Evolutionary conservation across 2,888 invertebrate species (phyloP).

Genomic region (Malthinus seriepunctatus): DNA sequence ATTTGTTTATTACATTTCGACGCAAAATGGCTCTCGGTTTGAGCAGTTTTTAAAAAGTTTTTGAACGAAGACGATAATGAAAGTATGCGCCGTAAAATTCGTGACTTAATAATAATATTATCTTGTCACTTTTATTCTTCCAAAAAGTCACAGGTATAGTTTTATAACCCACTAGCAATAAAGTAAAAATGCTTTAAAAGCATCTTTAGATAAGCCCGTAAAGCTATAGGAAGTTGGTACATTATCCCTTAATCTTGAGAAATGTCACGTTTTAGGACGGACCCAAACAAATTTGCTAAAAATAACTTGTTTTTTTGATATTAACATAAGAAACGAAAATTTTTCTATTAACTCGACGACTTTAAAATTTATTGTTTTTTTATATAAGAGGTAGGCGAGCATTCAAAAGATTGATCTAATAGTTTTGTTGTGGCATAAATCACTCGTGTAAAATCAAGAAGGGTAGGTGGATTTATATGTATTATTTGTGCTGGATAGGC

Average conservation of each 20-base stretch:
- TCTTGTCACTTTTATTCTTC: too few species aligned
- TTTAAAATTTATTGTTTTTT: neutral
- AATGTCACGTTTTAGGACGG: slow-evolving; percentile 11
- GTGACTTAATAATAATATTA: too few species aligned
- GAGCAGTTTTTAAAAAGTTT: too few species aligned
- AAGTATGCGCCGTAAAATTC: neutral
- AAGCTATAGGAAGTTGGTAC: slow-evolving; percentile 11
- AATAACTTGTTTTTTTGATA: slow-evolving; percentile 1
- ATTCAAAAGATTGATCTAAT: neutral
- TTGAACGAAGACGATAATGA: too few species aligned
- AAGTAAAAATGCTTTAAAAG: slow-evolving; percentile 21
- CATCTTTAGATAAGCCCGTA: slow-evolving; percentile 18
- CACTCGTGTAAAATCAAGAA: neutral
- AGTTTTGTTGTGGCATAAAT: neutral
- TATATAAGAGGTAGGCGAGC: neutral
- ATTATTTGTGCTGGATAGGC: too few species aligned
- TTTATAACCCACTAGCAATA: slow-evolving; percentile 20
- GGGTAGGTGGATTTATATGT: slow-evolving; percentile 1
- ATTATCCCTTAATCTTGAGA: slow-evolving; percentile 20
- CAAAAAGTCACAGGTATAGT: slow-evolving; percentile 9
- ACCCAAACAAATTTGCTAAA: slow-evolving; percentile 15
- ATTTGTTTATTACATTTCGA: too few species aligned
- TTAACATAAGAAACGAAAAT: slow-evolving; percentile 2
- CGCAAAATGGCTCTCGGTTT: too few species aligned
- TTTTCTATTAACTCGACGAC: neutral